Percentiles rank a stretch among this genome's conserved stretches.
Evolutionary conservation across 2,888 invertebrate species (phyloP).

Genomic region (Trissoscelio sp.): DNA sequence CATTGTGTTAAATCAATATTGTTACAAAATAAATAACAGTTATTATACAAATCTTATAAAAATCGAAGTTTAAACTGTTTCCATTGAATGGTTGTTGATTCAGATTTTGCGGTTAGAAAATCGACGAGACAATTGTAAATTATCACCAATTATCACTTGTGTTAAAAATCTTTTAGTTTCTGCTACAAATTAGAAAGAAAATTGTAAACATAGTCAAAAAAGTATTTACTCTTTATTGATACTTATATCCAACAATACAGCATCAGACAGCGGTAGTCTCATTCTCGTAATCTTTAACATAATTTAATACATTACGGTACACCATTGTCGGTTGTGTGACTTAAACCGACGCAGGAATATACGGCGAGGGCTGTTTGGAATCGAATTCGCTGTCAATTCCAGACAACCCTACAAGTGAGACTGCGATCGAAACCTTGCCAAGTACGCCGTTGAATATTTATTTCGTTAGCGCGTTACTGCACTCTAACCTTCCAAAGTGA

Average conservation of each 20-base stretch:
- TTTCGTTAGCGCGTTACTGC: slow-evolving; percentile 55
- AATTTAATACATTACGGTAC: slow-evolving; percentile 59
- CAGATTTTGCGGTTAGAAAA: too few species aligned
- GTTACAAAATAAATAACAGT: too few species aligned
- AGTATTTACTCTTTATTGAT: slow-evolving; percentile 63
- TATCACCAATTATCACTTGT: too few species aligned
- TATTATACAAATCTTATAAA: too few species aligned
- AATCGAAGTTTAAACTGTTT: too few species aligned
- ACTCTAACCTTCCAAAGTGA: slow-evolving; percentile 70
- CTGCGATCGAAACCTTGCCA: slow-evolving; percentile 61
- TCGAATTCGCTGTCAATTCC: slow-evolving; percentile 53
- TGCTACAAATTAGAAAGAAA: too few species aligned
- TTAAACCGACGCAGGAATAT: slow-evolving; percentile 37
- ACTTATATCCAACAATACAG: slow-evolving; percentile 63
- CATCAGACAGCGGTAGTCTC: slow-evolving; percentile 53
- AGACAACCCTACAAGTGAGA: slow-evolving; percentile 52
- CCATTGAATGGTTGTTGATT: too few species aligned
- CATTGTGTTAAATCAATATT: too few species aligned
- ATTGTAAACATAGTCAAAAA: slow-evolving; percentile 3
- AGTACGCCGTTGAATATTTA: slow-evolving; percentile 64
- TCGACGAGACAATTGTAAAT: too few species aligned
- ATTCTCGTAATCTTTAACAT: slow-evolving; percentile 59
- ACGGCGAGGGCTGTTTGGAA: slow-evolving; percentile 57
- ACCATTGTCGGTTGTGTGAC: slow-evolving; percentile 35
- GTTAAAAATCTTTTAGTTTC: too few species aligned